Evolutionary conservation across 2,113 vertebrate species (phyloP), one percentile per base, ranked within the genome.

Genomic region (Cyanoliseus patagonus): DNA sequence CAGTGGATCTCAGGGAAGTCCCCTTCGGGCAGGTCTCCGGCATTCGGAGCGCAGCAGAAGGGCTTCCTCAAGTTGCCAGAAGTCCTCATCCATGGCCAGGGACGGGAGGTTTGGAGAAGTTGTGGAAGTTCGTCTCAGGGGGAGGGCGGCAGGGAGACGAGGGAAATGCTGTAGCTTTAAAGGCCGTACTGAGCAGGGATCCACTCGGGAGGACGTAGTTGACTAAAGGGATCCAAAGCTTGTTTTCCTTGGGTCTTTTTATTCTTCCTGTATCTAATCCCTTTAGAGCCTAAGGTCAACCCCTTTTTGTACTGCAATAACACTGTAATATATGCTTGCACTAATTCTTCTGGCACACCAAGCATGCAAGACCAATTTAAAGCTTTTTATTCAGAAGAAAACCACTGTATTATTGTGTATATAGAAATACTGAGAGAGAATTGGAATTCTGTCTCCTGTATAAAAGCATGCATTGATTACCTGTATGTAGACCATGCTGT

Each of bases 251-350:
- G 86, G 96, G 92, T 87, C 94, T 95, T 96, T 96, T 96, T 98
- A 97, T 96, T 97, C 95, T 95, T 97, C 95, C 90, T 95, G 87
- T 97, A 92, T 94, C 75, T 83, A 87, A 92, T 84, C 87, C 86
- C 88, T 79, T 75, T 91, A 88, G 82, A 96, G 66, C 68, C 85
- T 93, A 73, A 66, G 68, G 89, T 93, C 67, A 61, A 69, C 52
- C 79, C 92, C 63, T 76, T 99, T 98, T 99, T 98, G 96, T 98
- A 98, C 98, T 98, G 98, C 98, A 98, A 97, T 98, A 98, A 97
- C 96, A 98, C 96, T 99, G 99, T 99, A 99, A 98, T 98, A 98
- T 98, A 99, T 98, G 99, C 99, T 99, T 99, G 98, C 99, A 98
- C 98, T 98, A 98, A 87, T 98, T 98, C 98, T 96, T 98, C 97